Evolutionary conservation across 2,797 vertebrate species (phyloP).

Genomic region (Spinibarbus caldwelli): DNA sequence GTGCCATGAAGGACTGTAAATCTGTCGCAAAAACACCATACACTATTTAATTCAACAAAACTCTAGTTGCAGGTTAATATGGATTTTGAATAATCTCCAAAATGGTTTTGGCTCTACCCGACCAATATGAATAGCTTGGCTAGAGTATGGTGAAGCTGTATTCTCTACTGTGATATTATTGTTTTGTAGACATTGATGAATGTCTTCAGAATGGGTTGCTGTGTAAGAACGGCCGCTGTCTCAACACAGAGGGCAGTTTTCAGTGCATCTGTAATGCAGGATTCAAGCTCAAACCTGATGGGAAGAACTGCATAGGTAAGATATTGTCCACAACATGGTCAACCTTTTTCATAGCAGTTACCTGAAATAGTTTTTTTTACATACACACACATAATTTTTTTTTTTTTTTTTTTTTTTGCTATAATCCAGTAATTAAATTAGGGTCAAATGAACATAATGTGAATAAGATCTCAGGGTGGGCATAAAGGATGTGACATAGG

Average conservation of each 20-base stretch:
- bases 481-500: background rate
- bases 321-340: background rate
- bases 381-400: too few relatives aligned
- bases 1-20: too few relatives aligned
- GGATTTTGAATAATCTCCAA: background rate
- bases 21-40: too few relatives aligned
- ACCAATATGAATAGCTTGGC: background rate
- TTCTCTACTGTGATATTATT: constrained; percentile 20
- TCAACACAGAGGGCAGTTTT: constrained; percentile 80
- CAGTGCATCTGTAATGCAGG: constrained; percentile 82
- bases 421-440: background rate
- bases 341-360: background rate
- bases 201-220: constrained; percentile 77
- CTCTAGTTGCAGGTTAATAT: too few relatives aligned
- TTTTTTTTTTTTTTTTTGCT: too few relatives aligned
- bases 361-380: background rate
- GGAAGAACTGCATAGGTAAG: constrained; percentile 79
- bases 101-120: background rate
- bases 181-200: constrained; percentile 74
- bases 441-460: background rate
- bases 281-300: constrained; percentile 76
- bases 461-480: background rate
- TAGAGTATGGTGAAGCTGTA: constrained; percentile 2
- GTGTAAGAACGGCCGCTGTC: constrained; percentile 78
- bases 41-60: too few relatives aligned